Evolutionary conservation across 1,140 invertebrate genomes (phyloP), one percentile per base, ranked within the genome.

Genomic region (Macrostomum lignano): DNA sequence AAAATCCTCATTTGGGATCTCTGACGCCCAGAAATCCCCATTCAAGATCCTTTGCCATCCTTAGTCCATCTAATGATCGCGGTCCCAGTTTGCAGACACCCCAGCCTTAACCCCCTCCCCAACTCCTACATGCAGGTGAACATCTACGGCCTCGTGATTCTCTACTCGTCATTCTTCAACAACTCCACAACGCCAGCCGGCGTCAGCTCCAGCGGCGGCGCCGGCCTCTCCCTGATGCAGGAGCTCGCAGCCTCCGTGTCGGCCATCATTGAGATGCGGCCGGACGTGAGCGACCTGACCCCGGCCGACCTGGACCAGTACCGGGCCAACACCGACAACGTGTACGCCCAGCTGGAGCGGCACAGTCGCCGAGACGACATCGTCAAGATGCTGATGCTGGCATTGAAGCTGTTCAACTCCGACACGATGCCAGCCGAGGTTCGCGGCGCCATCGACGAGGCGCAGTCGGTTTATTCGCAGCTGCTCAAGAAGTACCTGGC

Each of bases 381-480:
- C 11, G 14, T 33, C 3, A 33, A 20, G 20, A 25, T 33, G 10
- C 6, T 3, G 17, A 14, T 32, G 6, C 17, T 32, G 7, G 31
- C 31, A 10, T 11, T 32, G 6, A 32, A 32, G 25, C 14, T 32
- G 6, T 32, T 32, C 31, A 7, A 7, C 14, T 7, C 7, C 6
- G 31, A 32, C 14, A 32, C 4, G 11, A 7, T 32, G 10, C 17
- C 31, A 5, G 6, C 11, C 4, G 31, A 32, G 14, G 6, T n/a
- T 17, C 26, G 21, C 7, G 36, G 39, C 0, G 44, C 46, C 21
- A 50, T 64, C 13, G 47, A 46, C 7, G 37, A 47, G 23, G 49
- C 60, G 38, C 62, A 64, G 42, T 61, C 63, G 31, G 52, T 55
- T 25, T 65, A 63, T 41, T 51, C 61, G 3, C 32, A 52, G n/a